phyloP scores from a whole-genome alignment of 64 coral and sea anemone species.

The Pocillopora verrucosa region DNA sequence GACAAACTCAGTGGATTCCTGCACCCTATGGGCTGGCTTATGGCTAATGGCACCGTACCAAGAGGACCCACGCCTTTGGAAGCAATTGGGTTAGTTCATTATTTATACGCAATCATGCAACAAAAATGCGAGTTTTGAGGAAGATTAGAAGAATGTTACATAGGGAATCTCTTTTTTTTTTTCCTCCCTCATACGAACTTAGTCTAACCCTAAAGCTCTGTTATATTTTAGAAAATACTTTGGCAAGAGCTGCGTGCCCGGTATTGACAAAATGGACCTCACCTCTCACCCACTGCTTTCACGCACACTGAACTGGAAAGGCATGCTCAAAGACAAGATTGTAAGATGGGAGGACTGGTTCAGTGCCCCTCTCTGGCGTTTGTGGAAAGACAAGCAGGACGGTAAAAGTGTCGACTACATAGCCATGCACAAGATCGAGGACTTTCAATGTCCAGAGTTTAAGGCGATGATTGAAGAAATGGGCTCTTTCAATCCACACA shows the following conservation, averaged over 20 bases:
- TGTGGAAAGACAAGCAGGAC: conserved; percentile 1
- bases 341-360: conserved; percentile 2
- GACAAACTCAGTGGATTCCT: conserved; percentile 54
- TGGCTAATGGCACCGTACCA: conserved; percentile 65
- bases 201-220: too few species aligned
- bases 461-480: not conserved
- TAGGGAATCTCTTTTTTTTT: too few species aligned
- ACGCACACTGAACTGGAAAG: conserved; percentile 4
- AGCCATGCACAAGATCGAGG: not conserved
- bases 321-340: not conserved
- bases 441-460: conserved; percentile 6
- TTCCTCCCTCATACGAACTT: too few species aligned
- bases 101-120: too few species aligned
- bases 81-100: conserved; percentile 9
- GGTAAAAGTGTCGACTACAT: not conserved
- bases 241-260: conserved; percentile 18
- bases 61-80: not conserved
- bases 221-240: conserved; percentile 7
- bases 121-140: too few species aligned
- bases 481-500: not conserved
- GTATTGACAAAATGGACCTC: conserved; percentile 3
- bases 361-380: not conserved
- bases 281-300: not conserved
- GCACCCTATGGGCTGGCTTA: conserved; percentile 57
- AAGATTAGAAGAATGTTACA: too few species aligned